phyloP scores from a whole-genome alignment of 2,888 invertebrate species.

The Limnephilus rhombicus region DNA sequence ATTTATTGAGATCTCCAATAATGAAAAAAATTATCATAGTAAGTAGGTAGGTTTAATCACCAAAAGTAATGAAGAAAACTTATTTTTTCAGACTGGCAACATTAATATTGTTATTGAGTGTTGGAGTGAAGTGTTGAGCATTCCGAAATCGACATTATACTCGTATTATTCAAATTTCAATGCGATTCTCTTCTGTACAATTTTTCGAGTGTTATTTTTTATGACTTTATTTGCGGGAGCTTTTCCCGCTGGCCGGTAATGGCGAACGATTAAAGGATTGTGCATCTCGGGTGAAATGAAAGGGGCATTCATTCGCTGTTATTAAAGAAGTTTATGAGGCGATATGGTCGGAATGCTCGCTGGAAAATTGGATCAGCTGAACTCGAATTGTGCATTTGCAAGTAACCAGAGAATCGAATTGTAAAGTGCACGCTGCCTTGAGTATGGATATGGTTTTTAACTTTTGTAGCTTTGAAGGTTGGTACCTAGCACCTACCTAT shows the following conservation, averaged over 20 bases:
- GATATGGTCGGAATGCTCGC: slow-evolving; percentile 1
- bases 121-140: neutral
- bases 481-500: neutral
- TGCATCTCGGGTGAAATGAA: slow-evolving; percentile 3
- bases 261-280: slow-evolving; percentile 13
- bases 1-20: neutral
- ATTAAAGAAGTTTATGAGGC: slow-evolving; percentile 29
- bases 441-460: neutral
- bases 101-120: neutral
- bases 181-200: neutral
- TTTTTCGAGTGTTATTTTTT: slow-evolving; percentile 9
- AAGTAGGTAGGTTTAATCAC: neutral
- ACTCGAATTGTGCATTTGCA: neutral
- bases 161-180: neutral
- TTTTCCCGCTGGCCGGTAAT: slow-evolving; percentile 22
- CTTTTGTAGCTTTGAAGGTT: neutral
- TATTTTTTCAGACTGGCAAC: neutral
- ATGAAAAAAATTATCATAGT: neutral
- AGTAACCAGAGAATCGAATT: neutral
- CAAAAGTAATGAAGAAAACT: neutral
- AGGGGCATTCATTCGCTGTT: slow-evolving; percentile 14
- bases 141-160: neutral
- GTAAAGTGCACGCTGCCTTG: neutral
- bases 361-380: neutral
- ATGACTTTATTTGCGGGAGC: slow-evolving; percentile 14